These are phyloP conservation scores for Macrobrachium nipponense DNA, from an alignment of 1,140 invertebrate species.

Conservation along the genomic window DNA sequence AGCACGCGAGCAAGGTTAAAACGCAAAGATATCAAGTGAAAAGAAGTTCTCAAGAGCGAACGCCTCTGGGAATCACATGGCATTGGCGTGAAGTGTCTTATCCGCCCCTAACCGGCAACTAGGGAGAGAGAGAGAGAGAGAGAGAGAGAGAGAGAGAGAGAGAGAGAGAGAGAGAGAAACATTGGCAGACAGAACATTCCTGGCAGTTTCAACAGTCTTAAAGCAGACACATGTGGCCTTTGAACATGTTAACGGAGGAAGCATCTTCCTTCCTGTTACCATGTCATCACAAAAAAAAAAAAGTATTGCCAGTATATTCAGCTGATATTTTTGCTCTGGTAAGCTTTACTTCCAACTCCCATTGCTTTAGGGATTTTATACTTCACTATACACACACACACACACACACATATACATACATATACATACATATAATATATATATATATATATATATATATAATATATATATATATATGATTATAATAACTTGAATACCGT, in stretches of 20 bases:
- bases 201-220: background rate
- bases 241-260: background rate
- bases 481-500: too few species aligned
- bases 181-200: background rate
- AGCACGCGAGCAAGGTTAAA: too few species aligned
- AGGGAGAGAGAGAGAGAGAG: background rate
- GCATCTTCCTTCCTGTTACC: too few species aligned
- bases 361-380: background rate
- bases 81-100: background rate
- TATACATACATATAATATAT: background rate
- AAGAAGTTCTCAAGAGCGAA: too few species aligned
- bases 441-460: background rate
- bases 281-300: background rate
- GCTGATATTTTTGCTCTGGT: background rate
- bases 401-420: background rate
- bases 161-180: background rate
- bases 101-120: background rate
- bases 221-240: background rate
- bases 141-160: background rate
- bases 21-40: too few species aligned
- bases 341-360: background rate
- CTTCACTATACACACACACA: background rate
- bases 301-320: background rate
- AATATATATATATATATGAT: slow-evolving; percentile 15
- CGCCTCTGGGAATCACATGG: too few species aligned